Base-by-base conservation (phyloP, 1,140 invertebrate genomes). In the Phortica variegata region DNA sequence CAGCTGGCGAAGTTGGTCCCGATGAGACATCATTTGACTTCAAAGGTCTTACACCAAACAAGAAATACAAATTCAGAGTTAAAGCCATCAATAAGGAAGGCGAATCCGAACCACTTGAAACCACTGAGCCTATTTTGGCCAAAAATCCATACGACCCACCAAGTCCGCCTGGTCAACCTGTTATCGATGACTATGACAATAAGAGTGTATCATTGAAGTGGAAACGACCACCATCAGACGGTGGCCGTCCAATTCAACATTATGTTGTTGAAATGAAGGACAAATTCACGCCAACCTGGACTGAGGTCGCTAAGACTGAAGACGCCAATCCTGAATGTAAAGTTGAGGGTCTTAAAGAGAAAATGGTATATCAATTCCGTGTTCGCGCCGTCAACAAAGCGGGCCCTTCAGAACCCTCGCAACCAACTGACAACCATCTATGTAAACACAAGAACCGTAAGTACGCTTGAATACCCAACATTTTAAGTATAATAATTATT, bases 1-100 rank as follows among this genome's bases (percentile, higher is more conserved):
- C 91, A 23, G 91, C 90, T 36, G 92, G 92, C 44, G 92, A 95
- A 80, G 87, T 89, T 46, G 88, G 89, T n/a, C 85, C 91, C 1
- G 80, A 89, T 37, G 85, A 90, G 20, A 84, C 85, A 23, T 83
- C 85, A 13, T 95, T 93, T 74, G 90, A 86, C 2, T 90, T 98
- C 54, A 89, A 93, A 68, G 93, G 93, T 20, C 82, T 99, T 1
- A 94, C 93, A 9, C 93, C 94, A 1, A 96, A 96, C 60, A 97
- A 98, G 78, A 95, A 93, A 62, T 99, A 99, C 78, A 97, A 98
- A 78, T 97, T 99, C 81, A 83, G 97, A 36, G 96, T 99, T 0
- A 95, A 94, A 61, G 97, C 97, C 21, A 90, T 96, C 21, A 99
- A 99, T 77, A 97, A 97, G 73, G 97, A 98, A 79, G 97, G 97